Conservation (phyloP, 2,888 invertebrate species). For the Entomobrya multifasciata region DNA sequence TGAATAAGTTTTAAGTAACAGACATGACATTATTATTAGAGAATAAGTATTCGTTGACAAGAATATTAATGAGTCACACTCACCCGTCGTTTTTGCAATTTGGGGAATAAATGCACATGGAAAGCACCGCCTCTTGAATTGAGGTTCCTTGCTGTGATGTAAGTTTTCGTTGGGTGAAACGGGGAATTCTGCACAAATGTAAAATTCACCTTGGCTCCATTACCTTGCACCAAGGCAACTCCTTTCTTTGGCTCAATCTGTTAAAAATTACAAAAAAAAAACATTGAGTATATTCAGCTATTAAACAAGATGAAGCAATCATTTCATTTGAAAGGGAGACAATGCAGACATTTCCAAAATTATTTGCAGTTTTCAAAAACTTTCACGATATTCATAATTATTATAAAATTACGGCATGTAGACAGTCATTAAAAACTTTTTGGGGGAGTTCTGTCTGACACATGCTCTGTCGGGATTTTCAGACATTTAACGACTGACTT, state of each 20-base stretch:
- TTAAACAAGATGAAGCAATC: too few species aligned
- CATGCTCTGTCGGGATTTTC: too few species aligned
- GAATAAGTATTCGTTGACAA: neutral
- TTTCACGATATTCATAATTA: too few species aligned
- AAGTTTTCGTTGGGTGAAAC: constrained; percentile 91
- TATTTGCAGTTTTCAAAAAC: too few species aligned
- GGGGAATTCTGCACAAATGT: constrained; percentile 90
- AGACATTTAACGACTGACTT: too few species aligned
- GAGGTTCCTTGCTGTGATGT: constrained; percentile 83
- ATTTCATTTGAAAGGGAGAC: too few species aligned
- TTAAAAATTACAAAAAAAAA: neutral
- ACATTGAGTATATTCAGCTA: too few species aligned
- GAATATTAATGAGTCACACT: constrained; percentile 41
- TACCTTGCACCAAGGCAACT: constrained; percentile 78
- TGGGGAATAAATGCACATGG: constrained; percentile 82
- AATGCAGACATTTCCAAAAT: too few species aligned
- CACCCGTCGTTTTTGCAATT: constrained; percentile 80
- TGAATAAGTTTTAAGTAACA: neutral
- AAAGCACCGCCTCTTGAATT: constrained; percentile 81
- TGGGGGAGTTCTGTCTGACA: too few species aligned
- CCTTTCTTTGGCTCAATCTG: constrained; percentile 78
- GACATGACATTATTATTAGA: constrained; percentile 18
- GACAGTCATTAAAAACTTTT: too few species aligned
- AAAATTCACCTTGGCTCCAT: constrained; percentile 91
- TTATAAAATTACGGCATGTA: too few species aligned